These are phyloP conservation scores for Verasper variegatus DNA, from an alignment of 2,113 vertebrate species.

Conservation along the genomic window DNA sequence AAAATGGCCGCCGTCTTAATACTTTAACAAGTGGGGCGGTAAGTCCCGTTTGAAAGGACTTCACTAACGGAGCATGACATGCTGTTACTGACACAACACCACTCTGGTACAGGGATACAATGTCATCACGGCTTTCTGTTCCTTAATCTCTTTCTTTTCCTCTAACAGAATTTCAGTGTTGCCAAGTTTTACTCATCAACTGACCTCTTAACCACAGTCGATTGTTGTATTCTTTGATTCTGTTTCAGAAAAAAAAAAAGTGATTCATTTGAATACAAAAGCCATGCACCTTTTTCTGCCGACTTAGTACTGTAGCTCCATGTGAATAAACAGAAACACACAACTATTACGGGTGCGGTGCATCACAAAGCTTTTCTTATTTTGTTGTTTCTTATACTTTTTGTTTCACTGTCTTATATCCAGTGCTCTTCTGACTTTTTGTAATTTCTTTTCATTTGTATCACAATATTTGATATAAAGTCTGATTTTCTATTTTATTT, in stretches of 20 bases:
- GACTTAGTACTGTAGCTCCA: constrained; percentile 76
- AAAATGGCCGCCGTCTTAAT: constrained; percentile 44
- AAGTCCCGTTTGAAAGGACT: constrained; percentile 58
- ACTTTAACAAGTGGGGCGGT: constrained; percentile 41
- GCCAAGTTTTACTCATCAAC: constrained; percentile 26
- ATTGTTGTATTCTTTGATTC: constrained; percentile 16
- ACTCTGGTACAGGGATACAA: constrained; percentile 56
- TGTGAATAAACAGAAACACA: constrained; percentile 36
- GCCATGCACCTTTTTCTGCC: constrained; percentile 77
- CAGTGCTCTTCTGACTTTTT: constrained; percentile 65
- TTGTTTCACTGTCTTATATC: constrained; percentile 48
- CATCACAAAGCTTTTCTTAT: constrained; percentile 47
- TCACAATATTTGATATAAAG: constrained; percentile 67
- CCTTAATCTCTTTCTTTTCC: constrained; percentile 23
- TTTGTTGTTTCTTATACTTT: constrained; percentile 1
- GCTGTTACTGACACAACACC: constrained; percentile 42
- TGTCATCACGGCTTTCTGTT: constrained; percentile 22
- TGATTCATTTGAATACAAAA: constrained; percentile 67
- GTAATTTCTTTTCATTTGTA: constrained; percentile 62
- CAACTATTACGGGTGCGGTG: constrained; percentile 71
- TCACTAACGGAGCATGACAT: constrained; percentile 73
- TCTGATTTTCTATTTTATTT: constrained; percentile 67
- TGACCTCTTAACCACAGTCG: constrained; percentile 24
- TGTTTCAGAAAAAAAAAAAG: constrained; percentile 39
- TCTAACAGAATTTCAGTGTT: constrained; percentile 45